Conservation (phyloP, 2,113 vertebrate species). For the Corynorhinus townsendii region DNA sequence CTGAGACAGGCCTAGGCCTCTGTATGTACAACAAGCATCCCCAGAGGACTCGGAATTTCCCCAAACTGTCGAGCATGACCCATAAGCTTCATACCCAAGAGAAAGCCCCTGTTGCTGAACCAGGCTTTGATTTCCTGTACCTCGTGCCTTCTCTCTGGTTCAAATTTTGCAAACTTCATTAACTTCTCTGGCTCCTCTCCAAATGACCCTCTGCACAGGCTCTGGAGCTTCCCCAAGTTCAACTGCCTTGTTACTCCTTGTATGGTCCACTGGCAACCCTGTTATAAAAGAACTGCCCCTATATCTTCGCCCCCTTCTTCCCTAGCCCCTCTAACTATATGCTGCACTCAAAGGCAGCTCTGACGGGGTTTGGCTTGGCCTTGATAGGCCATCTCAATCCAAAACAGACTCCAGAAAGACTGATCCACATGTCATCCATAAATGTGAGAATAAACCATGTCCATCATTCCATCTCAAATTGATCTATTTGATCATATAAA, state of each 20-base stretch:
- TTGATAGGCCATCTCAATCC: neutral
- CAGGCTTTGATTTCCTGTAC: neutral
- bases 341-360: neutral
- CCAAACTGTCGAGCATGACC: neutral
- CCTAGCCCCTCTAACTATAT: neutral
- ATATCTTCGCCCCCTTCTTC: neutral
- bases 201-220: neutral
- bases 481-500: neutral
- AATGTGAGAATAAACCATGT: neutral
- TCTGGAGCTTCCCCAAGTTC: neutral
- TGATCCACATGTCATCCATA: neutral
- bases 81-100: neutral
- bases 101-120: neutral
- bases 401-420: neutral
- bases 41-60: neutral
- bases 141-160: neutral
- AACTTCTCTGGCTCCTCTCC: neutral
- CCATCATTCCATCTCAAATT: neutral
- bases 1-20: neutral
- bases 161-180: neutral
- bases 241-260: neutral
- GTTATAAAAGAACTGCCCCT: neutral
- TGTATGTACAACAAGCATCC: neutral
- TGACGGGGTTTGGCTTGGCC: neutral
- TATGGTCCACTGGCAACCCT: neutral